Base-by-base conservation (phyloP, 1,140 invertebrate species). In the Camponotus pennsylvanicus region DNA sequence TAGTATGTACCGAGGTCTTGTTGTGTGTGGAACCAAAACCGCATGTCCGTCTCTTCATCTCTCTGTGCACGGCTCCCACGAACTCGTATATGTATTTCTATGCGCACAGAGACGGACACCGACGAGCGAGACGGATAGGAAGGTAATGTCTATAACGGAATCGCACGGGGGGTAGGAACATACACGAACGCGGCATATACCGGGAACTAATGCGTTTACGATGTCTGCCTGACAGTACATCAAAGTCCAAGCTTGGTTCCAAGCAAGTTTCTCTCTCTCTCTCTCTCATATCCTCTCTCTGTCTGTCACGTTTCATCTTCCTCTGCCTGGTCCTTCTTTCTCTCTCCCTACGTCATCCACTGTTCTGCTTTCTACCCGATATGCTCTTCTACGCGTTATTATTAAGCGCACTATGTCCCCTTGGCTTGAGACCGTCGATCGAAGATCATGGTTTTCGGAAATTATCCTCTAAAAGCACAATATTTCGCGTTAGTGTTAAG, bases 191-290 rank as follows among this genome's bases (percentile, higher is more conserved):
- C 64, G 52, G 78, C 59, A 37, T 89, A 64, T 90, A 88, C 89
- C 55, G 80, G 59, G 55, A 89, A 92, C 92, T 93, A 94, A 94
- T 93, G 93, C 92, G 90, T 92, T 93, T 93, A 91, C 92, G 91
- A 93, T 93, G 93, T 94, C 86, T 82, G 84, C 55, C 89, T 93
- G 93, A 93, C 93, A 93, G 90, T 91, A 90, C 92, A 92, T 93
- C 92, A 93, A 93, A 93, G 92, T 93, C 91, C 91, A 86, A 52
- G 73, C 79, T 52, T 57, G 84, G 86, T 85, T 86, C 86, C 76
- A 79, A 71, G 34, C 73, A 61, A 40, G 32, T 40, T 42, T 87
- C 57, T 59, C 82, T 82, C 83, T 61, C 64, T 21, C 52, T 61
- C 77, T 69, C 77, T 82, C 70, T 85, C 80, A 71, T 49, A 86